Percentiles rank a stretch among this genome's conserved stretches.
Evolutionary conservation across 2,888 invertebrate genomes (phyloP).

Genomic region (Stegophylla sp.): DNA sequence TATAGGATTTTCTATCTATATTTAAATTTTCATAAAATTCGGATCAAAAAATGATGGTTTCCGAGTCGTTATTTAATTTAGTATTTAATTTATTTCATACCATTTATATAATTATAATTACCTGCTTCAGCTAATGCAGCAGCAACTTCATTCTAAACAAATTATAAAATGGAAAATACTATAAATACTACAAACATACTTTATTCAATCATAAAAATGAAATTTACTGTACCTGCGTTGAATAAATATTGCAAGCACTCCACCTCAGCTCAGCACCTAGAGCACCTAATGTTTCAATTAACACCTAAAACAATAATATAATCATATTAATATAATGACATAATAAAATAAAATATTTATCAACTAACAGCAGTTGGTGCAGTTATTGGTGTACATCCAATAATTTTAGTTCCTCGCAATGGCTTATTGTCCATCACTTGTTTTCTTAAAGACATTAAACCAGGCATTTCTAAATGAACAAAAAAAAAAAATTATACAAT

Average conservation of each 20-base stretch:
- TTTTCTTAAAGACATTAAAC: constrained; percentile 91
- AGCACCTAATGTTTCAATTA: constrained; percentile 87
- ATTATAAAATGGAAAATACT: constrained; percentile 32
- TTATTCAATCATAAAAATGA: constrained; percentile 65
- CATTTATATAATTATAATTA: constrained; percentile 59
- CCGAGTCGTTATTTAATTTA: too few species aligned
- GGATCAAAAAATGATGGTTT: too few species aligned
- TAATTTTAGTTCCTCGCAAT: constrained; percentile 91
- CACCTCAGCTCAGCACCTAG: constrained; percentile 91
- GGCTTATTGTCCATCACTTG: constrained; percentile 93
- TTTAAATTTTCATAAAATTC: too few species aligned
- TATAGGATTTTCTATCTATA: too few species aligned
- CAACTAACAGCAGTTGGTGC: constrained; percentile 89
- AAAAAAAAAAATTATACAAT: background rate
- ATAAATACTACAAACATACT: too few species aligned
- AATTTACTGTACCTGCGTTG: constrained; percentile 73
- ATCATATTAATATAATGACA: constrained; percentile 50
- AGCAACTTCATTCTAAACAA: constrained; percentile 87
- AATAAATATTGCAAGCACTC: constrained; percentile 98
- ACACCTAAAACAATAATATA: constrained; percentile 66
- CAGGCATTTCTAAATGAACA: constrained; percentile 84
- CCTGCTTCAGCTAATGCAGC: constrained; percentile 92
- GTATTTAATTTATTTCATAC: constrained; percentile 41
- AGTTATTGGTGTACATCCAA: constrained; percentile 97
- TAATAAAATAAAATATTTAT: constrained; percentile 63